phyloP scores from a whole-genome alignment of 2,797 vertebrate genomes.

The Lutjanus campechanus region DNA sequence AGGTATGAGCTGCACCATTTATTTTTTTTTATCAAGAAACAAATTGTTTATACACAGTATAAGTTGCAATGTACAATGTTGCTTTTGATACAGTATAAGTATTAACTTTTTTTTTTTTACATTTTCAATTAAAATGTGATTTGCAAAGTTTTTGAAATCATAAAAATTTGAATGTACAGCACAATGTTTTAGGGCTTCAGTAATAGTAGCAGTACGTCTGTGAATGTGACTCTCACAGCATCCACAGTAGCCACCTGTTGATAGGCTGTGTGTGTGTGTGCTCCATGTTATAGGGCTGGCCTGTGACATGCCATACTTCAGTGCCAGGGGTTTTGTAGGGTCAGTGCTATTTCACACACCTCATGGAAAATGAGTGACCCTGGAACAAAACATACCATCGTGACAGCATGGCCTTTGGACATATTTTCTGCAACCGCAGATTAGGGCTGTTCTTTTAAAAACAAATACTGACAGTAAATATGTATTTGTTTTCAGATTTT shows the following conservation, averaged over 20 bases:
- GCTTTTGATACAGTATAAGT: neutral
- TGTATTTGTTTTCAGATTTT: conserved; percentile 23
- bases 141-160: neutral
- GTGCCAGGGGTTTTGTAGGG: conserved; percentile 77
- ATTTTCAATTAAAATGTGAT: neutral
- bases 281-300: conserved; percentile 70
- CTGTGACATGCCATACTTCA: conserved; percentile 83
- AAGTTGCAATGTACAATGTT: neutral
- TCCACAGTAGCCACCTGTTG: conserved; percentile 63
- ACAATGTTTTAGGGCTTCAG: neutral
- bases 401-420: conserved; percentile 45
- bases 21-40: neutral
- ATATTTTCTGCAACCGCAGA: conserved; percentile 17
- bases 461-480: conserved; percentile 16
- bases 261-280: conserved; percentile 28
- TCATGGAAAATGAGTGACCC: conserved; percentile 79
- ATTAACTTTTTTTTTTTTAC: too few species aligned
- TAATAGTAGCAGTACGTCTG: conserved; percentile 2
- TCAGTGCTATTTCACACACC: conserved; percentile 83
- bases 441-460: conserved; percentile 33
- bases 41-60: neutral
- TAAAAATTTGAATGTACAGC: neutral
- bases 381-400: conserved; percentile 57
- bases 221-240: conserved; percentile 25
- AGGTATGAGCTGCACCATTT: neutral